Evolutionary conservation across 2,113 vertebrate genomes (phyloP).

Genomic region (Irena cyanogastra): DNA sequence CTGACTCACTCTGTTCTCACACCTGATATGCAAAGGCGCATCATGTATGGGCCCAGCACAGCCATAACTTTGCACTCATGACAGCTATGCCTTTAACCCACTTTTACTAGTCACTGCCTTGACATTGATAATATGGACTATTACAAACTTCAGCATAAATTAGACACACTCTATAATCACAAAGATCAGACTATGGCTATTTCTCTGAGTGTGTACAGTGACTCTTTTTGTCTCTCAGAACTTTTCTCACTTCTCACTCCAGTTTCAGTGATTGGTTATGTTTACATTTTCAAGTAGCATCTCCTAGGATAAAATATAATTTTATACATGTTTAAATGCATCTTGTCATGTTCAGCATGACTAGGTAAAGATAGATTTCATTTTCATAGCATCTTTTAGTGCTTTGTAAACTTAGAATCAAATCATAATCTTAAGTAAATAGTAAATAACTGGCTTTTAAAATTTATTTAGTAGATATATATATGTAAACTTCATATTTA

Average conservation of each 20-base stretch:
- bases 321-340: not conserved
- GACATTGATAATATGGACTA: not conserved
- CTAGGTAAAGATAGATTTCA: not conserved
- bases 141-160: not conserved
- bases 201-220: not conserved
- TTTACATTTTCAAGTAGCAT: not conserved
- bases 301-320: not conserved
- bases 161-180: not conserved
- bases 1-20: conserved; percentile 9
- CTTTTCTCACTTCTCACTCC: not conserved
- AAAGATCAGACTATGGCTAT: not conserved
- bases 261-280: not conserved
- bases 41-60: not conserved
- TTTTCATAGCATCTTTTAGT: not conserved
- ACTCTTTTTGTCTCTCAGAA: not conserved
- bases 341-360: not conserved
- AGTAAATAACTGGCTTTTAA: not conserved
- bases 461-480: not conserved
- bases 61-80: not conserved
- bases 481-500: not conserved
- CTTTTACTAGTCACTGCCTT: not conserved
- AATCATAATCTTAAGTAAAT: not conserved
- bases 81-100: not conserved
- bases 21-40: not conserved
- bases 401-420: not conserved